phyloP scores from a whole-genome alignment of 2,888 invertebrate genomes.

The Andrena bucephala region DNA sequence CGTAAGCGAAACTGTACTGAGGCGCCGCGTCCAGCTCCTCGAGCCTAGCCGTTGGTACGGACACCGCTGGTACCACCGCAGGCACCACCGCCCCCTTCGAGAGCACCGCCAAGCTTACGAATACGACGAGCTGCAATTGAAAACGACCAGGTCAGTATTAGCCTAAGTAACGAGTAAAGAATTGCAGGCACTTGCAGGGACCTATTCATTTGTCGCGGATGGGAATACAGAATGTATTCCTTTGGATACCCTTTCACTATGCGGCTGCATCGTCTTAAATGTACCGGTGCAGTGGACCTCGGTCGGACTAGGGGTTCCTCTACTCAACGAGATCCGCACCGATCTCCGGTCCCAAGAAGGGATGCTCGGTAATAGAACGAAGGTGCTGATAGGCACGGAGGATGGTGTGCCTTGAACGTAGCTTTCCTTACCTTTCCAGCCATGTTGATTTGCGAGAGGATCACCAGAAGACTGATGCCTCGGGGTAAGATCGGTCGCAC shows the following conservation, averaged over 20 bases:
- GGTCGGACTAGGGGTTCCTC: not conserved
- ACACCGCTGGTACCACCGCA: constrained; percentile 64
- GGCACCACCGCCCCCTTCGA: constrained; percentile 85
- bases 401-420: not conserved
- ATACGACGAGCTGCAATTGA: constrained; percentile 78
- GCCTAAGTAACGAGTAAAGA: too few species aligned
- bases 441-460: constrained; percentile 78
- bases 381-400: not conserved
- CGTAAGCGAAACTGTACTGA: constrained; percentile 80
- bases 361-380: not conserved
- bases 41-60: constrained; percentile 73
- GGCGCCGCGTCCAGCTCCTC: constrained; percentile 79
- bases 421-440: constrained; percentile 75
- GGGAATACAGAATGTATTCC: too few species aligned
- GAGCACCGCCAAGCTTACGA: constrained; percentile 83
- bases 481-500: constrained; percentile 75
- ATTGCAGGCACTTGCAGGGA: too few species aligned
- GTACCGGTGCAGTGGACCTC: too few species aligned
- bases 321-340: not conserved
- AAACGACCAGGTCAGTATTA: not conserved
- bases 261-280: too few species aligned
- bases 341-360: not conserved
- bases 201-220: too few species aligned
- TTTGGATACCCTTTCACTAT: too few species aligned
- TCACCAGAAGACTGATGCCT: constrained; percentile 80